These are phyloP conservation scores for Hipposideros larvatus DNA, from an alignment of 2,797 vertebrate species.

Conservation along the genomic window DNA sequence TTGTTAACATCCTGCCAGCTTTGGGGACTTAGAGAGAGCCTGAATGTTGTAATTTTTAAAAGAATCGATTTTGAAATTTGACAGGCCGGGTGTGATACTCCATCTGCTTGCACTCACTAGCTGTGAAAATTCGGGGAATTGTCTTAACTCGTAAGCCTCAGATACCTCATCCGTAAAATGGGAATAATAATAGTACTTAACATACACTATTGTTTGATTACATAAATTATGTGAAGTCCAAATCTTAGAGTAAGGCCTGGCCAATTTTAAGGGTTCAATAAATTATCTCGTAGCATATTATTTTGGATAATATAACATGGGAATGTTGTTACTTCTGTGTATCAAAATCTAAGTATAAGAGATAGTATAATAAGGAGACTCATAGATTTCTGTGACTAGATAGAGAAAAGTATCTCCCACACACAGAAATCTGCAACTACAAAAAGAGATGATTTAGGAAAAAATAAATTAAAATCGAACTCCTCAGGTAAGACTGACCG, in stretches of 20 bases:
- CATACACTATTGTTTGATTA: not conserved
- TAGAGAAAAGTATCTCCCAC: not conserved
- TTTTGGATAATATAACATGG: not conserved
- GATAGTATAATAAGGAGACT: not conserved
- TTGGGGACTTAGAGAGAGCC: not conserved
- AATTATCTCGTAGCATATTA: not conserved
- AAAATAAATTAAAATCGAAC: not conserved
- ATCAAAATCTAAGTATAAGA: not conserved
- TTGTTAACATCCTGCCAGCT: not conserved
- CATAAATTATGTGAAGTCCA: not conserved
- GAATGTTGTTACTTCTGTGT: not conserved
- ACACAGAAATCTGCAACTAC: not conserved
- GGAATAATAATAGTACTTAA: not conserved
- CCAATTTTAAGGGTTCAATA: not conserved
- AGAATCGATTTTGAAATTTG: not conserved
- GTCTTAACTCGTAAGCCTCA: not conserved
- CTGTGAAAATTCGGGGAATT: not conserved
- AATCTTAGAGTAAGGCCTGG: not conserved
- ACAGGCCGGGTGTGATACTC: not conserved
- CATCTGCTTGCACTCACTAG: not conserved
- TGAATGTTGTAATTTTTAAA: not conserved
- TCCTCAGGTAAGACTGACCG: not conserved
- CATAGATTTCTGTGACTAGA: not conserved
- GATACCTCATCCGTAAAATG: not conserved
- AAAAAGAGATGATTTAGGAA: not conserved